Evolutionary conservation across 2,113 vertebrate genomes (phyloP).

Genomic region (Scomber colias): DNA sequence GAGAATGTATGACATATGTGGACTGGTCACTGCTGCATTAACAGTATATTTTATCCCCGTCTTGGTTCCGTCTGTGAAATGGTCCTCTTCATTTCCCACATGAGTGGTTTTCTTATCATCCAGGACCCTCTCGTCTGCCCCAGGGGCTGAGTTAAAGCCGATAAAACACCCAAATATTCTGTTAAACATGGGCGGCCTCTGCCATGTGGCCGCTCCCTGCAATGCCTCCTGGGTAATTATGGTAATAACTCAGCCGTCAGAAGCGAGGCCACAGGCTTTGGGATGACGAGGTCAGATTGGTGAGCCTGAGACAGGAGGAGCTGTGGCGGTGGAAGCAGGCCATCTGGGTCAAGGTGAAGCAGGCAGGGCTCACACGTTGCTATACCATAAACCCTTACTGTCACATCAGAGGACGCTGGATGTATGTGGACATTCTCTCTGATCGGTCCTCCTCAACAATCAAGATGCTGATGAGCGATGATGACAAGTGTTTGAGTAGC

Average conservation of each 20-base stretch:
- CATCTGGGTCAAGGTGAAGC: conserved; percentile 72
- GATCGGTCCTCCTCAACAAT: conserved; percentile 69
- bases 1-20: conserved; percentile 74
- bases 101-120: conserved; percentile 82
- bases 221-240: conserved; percentile 83
- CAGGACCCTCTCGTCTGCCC: conserved; percentile 62
- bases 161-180: conserved; percentile 85
- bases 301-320: conserved; percentile 54
- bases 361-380: conserved; percentile 20
- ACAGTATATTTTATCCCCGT: conserved; percentile 75
- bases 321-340: conserved; percentile 26
- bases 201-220: conserved; percentile 69
- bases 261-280: conserved; percentile 77
- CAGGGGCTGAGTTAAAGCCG: conserved; percentile 76
- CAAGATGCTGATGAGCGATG: conserved; percentile 77
- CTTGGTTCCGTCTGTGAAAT: conserved; percentile 68
- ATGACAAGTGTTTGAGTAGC: conserved; percentile 68
- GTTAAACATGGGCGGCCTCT: conserved; percentile 80
- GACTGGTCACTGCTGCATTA: conserved; percentile 70
- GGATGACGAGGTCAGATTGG: conserved; percentile 77
- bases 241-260: conserved; percentile 83
- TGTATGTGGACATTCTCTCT: conserved; percentile 66
- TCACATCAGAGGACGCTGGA: conserved; percentile 74
- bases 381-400: conserved; percentile 77
- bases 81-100: conserved; percentile 80